These are phyloP conservation scores for Myocastor coypus DNA, from an alignment of 2,113 vertebrate genomes.

Conservation along the genomic window DNA sequence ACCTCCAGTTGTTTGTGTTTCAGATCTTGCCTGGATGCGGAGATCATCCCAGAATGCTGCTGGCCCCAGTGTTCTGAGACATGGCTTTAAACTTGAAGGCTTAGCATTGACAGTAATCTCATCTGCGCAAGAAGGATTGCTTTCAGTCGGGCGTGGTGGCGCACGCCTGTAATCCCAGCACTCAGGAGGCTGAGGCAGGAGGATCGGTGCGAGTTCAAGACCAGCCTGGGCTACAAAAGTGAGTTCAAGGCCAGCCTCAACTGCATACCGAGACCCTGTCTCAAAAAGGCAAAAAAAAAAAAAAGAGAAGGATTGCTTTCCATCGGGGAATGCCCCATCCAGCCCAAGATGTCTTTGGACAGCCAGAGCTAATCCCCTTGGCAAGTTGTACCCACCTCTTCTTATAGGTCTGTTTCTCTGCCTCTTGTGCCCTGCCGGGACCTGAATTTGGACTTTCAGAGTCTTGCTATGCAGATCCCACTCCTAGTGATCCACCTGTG, in stretches of 20 bases:
- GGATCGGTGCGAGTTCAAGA: too few relatives aligned
- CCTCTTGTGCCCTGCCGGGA: not conserved
- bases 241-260: too few relatives aligned
- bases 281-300: too few relatives aligned
- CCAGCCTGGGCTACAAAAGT: too few relatives aligned
- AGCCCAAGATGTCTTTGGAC: not conserved
- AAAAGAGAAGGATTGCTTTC: constrained; percentile 22
- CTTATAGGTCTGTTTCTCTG: not conserved
- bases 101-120: not conserved
- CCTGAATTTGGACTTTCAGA: not conserved
- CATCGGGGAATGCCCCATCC: not conserved
- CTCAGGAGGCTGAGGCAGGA: too few relatives aligned
- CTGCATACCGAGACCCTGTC: too few relatives aligned
- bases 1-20: constrained; percentile 11
- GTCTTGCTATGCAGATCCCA: too few relatives aligned
- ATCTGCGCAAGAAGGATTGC: not conserved
- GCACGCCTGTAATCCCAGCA: too few relatives aligned
- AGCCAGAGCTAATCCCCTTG: not conserved
- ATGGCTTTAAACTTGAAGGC: constrained; percentile 2
- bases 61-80: not conserved
- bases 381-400: not conserved
- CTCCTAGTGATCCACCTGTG: too few relatives aligned
- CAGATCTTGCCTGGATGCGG: not conserved
- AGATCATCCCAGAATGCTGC: not conserved
- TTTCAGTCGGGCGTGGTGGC: not conserved